These are phyloP conservation scores for Coregonus ussuriensis DNA, from an alignment of 2,797 vertebrate species.

Conservation along the genomic window DNA sequence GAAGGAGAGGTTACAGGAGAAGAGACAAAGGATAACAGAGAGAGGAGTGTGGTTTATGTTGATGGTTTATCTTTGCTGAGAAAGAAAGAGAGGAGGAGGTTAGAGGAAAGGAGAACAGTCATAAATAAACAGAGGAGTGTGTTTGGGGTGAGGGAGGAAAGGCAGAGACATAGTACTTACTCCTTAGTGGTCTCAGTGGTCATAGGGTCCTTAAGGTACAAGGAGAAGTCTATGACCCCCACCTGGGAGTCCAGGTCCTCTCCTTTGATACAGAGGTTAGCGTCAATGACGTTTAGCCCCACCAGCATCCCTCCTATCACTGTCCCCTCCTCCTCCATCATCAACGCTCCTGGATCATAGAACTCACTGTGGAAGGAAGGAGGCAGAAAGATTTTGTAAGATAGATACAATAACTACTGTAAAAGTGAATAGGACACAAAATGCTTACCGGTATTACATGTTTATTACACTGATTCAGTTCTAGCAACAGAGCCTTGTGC, in stretches of 20 bases:
- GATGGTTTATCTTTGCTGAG: neutral
- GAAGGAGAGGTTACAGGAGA: conserved; percentile 28
- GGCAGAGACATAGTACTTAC: conserved; percentile 74
- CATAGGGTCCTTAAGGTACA: conserved; percentile 91
- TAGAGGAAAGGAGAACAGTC: too few species aligned
- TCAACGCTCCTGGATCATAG: conserved; percentile 89
- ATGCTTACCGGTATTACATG: too few species aligned
- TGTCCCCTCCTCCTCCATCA: conserved; percentile 93
- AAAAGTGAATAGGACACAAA: neutral
- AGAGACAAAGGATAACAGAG: neutral
- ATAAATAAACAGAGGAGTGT: neutral
- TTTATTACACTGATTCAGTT: too few species aligned
- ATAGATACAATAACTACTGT: neutral
- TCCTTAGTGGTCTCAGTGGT: conserved; percentile 81
- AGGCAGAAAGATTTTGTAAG: neutral
- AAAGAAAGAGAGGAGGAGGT: too few species aligned
- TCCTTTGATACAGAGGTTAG: conserved; percentile 97
- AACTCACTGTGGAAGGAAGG: conserved; percentile 83
- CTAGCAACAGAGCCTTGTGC: neutral
- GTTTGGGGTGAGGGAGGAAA: neutral
- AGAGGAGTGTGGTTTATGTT: neutral
- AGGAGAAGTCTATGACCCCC: conserved; percentile 95
- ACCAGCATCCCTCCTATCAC: conserved; percentile 94
- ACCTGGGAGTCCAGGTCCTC: conserved; percentile 98
- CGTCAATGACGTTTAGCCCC: conserved; percentile 97